Conservation (phyloP, 1,140 invertebrate species). For the Choristoneura fumiferana region DNA sequence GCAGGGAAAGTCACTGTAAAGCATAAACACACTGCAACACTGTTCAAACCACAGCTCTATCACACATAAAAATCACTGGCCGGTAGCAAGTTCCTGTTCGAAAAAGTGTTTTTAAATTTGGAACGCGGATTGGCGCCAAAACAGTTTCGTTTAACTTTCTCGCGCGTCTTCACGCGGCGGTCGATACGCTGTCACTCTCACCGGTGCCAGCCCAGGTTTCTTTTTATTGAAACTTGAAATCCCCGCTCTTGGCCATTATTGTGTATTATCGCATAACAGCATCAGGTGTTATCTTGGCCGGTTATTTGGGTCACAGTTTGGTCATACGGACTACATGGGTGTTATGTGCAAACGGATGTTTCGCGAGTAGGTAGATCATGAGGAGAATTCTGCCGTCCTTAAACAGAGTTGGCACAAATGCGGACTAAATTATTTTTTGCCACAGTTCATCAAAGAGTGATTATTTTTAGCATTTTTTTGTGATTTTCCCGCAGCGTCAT, state of each 20-base stretch:
- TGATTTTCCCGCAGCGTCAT: no score
- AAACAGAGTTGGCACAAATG: no score
- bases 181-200: slow-evolving; percentile 64
- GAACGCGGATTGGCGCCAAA: slow-evolving; percentile 29
- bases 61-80: slow-evolving; percentile 34
- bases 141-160: slow-evolving; percentile 46
- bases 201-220: slow-evolving; percentile 52
- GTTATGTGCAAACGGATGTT: slow-evolving; percentile 4
- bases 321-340: slow-evolving; percentile 16
- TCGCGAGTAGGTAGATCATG: not conserved
- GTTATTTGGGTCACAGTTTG: slow-evolving; percentile 39
- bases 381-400: slow-evolving; percentile 8
- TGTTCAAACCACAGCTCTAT: slow-evolving; percentile 22
- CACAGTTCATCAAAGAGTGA: no score
- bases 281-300: slow-evolving; percentile 51
- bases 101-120: slow-evolving; percentile 41
- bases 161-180: slow-evolving; percentile 46
- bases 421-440: no score
- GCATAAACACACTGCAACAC: slow-evolving; percentile 33
- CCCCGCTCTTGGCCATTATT: slow-evolving; percentile 55
- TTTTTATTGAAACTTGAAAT: slow-evolving; percentile 67
- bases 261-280: slow-evolving; percentile 61
- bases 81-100: not conserved
- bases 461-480: no score
- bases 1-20: slow-evolving; percentile 62